These are phyloP conservation scores for Cydia amplana DNA, from an alignment of 1,140 invertebrate species.

Conservation along the genomic window DNA sequence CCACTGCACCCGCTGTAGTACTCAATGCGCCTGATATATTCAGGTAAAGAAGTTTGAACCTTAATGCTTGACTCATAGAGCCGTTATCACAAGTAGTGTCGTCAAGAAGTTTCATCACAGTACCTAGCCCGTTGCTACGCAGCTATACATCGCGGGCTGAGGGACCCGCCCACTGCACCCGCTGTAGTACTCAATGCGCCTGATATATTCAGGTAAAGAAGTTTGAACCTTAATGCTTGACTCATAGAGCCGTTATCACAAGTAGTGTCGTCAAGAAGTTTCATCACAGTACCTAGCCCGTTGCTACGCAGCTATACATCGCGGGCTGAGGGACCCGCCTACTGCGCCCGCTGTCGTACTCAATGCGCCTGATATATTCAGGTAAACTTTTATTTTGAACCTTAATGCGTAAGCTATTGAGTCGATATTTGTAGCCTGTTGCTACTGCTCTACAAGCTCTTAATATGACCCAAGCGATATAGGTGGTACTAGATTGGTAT, in stretches of 20 bases:
- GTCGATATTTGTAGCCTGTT: constrained; percentile 64
- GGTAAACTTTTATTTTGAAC: constrained; percentile 50
- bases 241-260: too few species aligned
- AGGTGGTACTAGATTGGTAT: too few species aligned
- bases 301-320: too few species aligned
- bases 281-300: too few species aligned
- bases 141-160: constrained; percentile 92
- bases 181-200: constrained; percentile 69
- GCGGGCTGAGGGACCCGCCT: constrained; percentile 86
- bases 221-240: constrained; percentile 54
- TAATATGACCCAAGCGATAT: too few species aligned
- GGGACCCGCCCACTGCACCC: constrained; percentile 75
- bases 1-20: constrained; percentile 71
- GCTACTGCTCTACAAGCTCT: too few species aligned
- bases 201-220: constrained; percentile 69
- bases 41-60: constrained; percentile 71
- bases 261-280: too few species aligned
- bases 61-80: too few species aligned
- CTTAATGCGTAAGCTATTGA: not conserved
- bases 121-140: constrained; percentile 95
- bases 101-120: too few species aligned
- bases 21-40: constrained; percentile 72
- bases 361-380: constrained; percentile 71
- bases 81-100: too few species aligned
- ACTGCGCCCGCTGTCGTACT: constrained; percentile 71